These are phyloP conservation scores for Gymnoscopelus microlampas DNA, from an alignment of 2,797 vertebrate genomes.

Conservation along the genomic window DNA sequence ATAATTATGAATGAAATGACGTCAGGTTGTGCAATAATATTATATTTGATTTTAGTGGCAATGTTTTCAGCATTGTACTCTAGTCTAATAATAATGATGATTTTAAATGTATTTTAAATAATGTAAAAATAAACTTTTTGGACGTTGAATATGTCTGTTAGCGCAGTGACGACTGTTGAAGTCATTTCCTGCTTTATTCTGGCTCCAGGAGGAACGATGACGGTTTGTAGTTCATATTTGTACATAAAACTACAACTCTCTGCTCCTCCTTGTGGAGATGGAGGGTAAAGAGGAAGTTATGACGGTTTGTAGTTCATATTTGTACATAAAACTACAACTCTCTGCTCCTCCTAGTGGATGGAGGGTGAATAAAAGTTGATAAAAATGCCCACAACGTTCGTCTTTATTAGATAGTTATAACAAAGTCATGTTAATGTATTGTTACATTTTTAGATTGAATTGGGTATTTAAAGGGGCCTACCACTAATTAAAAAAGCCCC, in stretches of 20 bases:
- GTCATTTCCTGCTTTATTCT: conserved; percentile 72
- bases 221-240: conserved; percentile 79
- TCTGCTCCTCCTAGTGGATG: not conserved
- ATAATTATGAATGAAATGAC: conserved; percentile 88
- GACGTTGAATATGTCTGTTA: conserved; percentile 91
- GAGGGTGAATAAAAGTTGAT: too few species aligned
- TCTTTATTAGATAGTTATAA: too few species aligned
- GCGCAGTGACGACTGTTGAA: conserved; percentile 80
- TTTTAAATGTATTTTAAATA: conserved; percentile 99
- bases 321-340: conserved; percentile 49
- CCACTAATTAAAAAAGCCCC: too few species aligned
- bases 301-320: conserved; percentile 78
- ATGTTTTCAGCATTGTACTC: conserved; percentile 91
- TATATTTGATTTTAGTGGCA: conserved; percentile 86
- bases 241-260: conserved; percentile 33
- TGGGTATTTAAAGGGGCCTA: too few species aligned
- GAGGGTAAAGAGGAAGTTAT: conserved; percentile 55
- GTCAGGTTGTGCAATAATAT: conserved; percentile 94
- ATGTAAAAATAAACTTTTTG: conserved; percentile 96
- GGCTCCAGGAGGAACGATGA: conserved; percentile 19
- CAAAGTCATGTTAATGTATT: too few species aligned
- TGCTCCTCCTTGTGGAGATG: too few species aligned
- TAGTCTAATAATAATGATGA: conserved; percentile 88
- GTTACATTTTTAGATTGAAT: too few species aligned
- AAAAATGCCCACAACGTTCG: too few species aligned